Evolutionary conservation across 1,140 invertebrate genomes (phyloP).

Genomic region (Atta colombica): DNA sequence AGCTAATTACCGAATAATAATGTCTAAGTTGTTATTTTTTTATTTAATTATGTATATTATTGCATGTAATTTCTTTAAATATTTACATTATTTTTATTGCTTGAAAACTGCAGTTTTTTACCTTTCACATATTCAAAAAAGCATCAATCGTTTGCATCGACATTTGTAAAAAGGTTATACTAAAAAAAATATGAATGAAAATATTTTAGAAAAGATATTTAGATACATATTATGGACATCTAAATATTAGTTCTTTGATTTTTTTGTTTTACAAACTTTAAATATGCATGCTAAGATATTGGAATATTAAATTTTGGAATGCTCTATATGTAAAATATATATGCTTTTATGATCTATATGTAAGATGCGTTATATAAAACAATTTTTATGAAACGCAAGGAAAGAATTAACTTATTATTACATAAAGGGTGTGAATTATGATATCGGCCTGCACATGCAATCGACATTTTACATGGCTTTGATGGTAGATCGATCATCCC

Average conservation of each 20-base stretch:
- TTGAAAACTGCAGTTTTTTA: not conserved
- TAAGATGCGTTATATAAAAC: not conserved
- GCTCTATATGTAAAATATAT: not conserved
- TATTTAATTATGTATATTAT: not conserved
- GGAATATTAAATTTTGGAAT: not conserved
- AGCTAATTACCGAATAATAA: too few species aligned
- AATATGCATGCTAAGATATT: not conserved
- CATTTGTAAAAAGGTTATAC: not conserved
- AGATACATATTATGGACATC: not conserved
- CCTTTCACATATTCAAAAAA: not conserved
- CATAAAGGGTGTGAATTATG: not conserved
- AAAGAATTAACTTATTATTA: not conserved
- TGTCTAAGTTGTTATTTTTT: not conserved
- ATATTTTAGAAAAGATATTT: not conserved
- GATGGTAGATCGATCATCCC: slow-evolving; percentile 34
- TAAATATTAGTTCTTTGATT: not conserved
- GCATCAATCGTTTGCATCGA: not conserved
- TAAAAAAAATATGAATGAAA: not conserved
- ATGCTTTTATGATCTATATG: not conserved
- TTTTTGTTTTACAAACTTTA: not conserved
- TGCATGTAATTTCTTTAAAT: not conserved
- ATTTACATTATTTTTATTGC: not conserved
- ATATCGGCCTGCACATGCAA: not conserved
- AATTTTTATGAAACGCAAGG: not conserved
- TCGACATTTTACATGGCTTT: slow-evolving; percentile 27